Evolutionary conservation across 2,888 invertebrate genomes (phyloP).

Genomic region (Drosophila mercatorum): DNA sequence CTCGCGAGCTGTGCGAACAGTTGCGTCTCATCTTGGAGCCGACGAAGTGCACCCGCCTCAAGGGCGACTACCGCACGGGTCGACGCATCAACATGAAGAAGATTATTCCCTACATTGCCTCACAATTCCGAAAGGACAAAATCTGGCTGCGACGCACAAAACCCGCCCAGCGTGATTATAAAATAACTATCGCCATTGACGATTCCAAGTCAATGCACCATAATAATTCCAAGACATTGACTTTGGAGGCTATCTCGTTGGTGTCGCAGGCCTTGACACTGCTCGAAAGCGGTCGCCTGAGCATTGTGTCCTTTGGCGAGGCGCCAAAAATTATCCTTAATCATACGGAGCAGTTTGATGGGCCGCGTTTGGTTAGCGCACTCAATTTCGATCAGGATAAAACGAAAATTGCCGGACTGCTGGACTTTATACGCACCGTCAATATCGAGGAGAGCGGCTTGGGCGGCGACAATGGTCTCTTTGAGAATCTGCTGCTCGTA

Average conservation of each 20-base stretch:
- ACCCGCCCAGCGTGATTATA: slow-evolving; percentile 97
- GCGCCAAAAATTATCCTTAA: slow-evolving; percentile 93
- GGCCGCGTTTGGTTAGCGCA: slow-evolving; percentile 91
- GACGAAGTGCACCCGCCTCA: slow-evolving; percentile 94
- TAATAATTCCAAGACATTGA: slow-evolving; percentile 94
- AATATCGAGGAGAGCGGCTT: slow-evolving; percentile 85
- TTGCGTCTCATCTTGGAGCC: slow-evolving; percentile 97
- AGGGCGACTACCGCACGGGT: slow-evolving; percentile 98
- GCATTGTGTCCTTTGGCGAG: slow-evolving; percentile 96
- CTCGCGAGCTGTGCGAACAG: slow-evolving; percentile 96
- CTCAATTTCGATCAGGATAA: slow-evolving; percentile 95
- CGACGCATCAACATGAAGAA: slow-evolving; percentile 98
- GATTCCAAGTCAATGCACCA: slow-evolving; percentile 97
- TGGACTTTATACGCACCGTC: slow-evolving; percentile 91
- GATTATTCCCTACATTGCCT: slow-evolving; percentile 99
- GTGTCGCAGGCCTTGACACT: slow-evolving; percentile 95
- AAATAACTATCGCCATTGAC: slow-evolving; percentile 97
- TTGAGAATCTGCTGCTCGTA: slow-evolving; percentile 90
- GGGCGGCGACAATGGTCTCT: slow-evolving; percentile 83
- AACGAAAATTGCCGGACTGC: slow-evolving; percentile 92
- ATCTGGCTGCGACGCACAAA: slow-evolving; percentile 99
- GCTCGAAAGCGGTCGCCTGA: slow-evolving; percentile 96
- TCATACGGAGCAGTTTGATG: slow-evolving; percentile 92
- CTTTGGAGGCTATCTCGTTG: slow-evolving; percentile 97
- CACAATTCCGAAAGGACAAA: slow-evolving; percentile 99